These are phyloP conservation scores for Nycticorax nycticorax DNA, from an alignment of 2,113 vertebrate species.

Conservation along the genomic window DNA sequence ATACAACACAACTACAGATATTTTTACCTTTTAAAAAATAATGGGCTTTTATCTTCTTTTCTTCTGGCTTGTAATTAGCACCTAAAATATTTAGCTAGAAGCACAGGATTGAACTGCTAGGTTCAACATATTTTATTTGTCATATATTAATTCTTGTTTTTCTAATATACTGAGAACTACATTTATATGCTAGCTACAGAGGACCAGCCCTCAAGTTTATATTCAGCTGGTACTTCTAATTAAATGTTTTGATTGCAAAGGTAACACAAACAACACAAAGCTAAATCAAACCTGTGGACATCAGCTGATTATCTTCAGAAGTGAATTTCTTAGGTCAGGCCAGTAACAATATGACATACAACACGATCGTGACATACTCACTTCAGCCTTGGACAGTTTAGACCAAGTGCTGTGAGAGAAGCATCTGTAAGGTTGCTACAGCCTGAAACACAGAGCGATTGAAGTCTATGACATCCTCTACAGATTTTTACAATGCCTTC, in stretches of 20 bases:
- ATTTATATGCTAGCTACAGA: not conserved
- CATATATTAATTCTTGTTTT: not conserved
- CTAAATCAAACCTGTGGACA: not conserved
- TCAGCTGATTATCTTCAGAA: not conserved
- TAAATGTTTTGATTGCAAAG: not conserved
- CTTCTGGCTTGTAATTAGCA: not conserved
- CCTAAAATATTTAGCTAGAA: not conserved
- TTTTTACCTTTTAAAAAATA: not conserved
- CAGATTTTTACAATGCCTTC: constrained; percentile 90
- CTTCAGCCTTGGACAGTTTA: constrained; percentile 91
- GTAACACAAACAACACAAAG: not conserved
- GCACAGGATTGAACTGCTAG: not conserved
- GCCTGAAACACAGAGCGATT: constrained; percentile 90
- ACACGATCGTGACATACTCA: constrained; percentile 66
- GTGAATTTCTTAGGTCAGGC: not conserved
- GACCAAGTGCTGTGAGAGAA: constrained; percentile 88
- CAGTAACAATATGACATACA: not conserved
- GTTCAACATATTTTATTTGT: not conserved
- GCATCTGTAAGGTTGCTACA: constrained; percentile 91
- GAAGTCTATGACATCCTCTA: constrained; percentile 86
- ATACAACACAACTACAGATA: not conserved
- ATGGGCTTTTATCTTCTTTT: not conserved
- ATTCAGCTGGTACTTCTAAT: not conserved
- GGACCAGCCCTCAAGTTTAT: not conserved
- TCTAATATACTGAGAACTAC: not conserved